Evolutionary conservation across 2,797 vertebrate species (phyloP).

Genomic region (Sebastes wilsoni): DNA sequence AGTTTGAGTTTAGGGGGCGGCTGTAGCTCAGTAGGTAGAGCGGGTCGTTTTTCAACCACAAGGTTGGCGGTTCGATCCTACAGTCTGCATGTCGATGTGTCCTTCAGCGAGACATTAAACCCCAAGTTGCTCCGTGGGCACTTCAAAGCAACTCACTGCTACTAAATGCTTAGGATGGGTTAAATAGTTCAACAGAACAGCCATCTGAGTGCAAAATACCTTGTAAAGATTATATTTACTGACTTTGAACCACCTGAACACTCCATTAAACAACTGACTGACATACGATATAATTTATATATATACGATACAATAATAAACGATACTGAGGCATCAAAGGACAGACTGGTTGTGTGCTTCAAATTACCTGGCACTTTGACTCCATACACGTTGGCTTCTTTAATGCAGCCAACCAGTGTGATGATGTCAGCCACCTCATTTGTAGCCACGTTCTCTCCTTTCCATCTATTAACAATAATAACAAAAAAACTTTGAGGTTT

Average conservation of each 20-base stretch:
- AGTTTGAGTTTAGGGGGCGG: no score
- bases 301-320: neutral
- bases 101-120: no score
- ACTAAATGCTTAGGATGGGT: no score
- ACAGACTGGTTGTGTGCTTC: neutral
- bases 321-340: neutral
- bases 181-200: neutral
- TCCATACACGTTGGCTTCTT: slow-evolving; percentile 89
- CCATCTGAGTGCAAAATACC: neutral
- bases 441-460: slow-evolving; percentile 92
- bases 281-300: neutral
- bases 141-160: no score
- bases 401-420: slow-evolving; percentile 75
- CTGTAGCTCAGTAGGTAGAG: no score
- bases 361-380: slow-evolving; percentile 86
- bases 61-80: no score
- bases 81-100: no score
- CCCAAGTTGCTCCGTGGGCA: no score
- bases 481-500: neutral
- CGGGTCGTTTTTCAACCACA: no score
- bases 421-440: slow-evolving; percentile 86
- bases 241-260: neutral
- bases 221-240: neutral
- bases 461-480: slow-evolving; percentile 83
- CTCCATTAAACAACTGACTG: neutral